phyloP scores from a whole-genome alignment of 2,888 invertebrate genomes.

The Drosophila melanosoma region DNA sequence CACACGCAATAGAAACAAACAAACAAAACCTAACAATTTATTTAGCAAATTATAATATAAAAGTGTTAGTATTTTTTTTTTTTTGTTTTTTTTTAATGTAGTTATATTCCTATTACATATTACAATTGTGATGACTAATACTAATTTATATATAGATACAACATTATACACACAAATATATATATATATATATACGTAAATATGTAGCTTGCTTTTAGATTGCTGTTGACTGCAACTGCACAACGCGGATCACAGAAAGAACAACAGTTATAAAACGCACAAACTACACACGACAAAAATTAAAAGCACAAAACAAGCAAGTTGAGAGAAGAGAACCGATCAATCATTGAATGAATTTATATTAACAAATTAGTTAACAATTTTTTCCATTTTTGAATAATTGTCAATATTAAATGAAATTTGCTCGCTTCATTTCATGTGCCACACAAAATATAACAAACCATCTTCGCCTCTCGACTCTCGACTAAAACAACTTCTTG shows the following conservation, averaged over 20 bases:
- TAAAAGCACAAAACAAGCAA: slow-evolving; percentile 28
- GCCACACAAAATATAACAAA: slow-evolving; percentile 12
- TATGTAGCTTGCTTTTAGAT: slow-evolving; percentile 34
- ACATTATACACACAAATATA: not conserved
- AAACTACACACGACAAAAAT: slow-evolving; percentile 33
- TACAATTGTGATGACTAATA: slow-evolving; percentile 14
- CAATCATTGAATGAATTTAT: slow-evolving; percentile 2
- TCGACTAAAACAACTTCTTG: slow-evolving; percentile 4
- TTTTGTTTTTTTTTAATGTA: not conserved
- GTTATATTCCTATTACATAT: slow-evolving; percentile 5
- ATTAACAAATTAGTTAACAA: not conserved
- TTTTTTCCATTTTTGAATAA: not conserved
- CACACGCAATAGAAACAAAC: slow-evolving; percentile 2
- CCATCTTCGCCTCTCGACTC: not conserved
- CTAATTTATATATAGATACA: not conserved
- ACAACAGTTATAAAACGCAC: slow-evolving; percentile 17
- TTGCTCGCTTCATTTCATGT: slow-evolving; percentile 41
- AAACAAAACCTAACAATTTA: slow-evolving; percentile 11
- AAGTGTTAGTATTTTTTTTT: not conserved
- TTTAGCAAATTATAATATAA: not conserved
- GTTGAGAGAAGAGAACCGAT: slow-evolving; percentile 15
- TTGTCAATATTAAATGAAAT: slow-evolving; percentile 20
- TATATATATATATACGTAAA: slow-evolving; percentile 7
- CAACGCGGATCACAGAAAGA: slow-evolving; percentile 23
- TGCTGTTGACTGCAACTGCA: slow-evolving; percentile 42